phyloP scores from a whole-genome alignment of 2,888 invertebrate genomes.

The Belgica antarctica region DNA sequence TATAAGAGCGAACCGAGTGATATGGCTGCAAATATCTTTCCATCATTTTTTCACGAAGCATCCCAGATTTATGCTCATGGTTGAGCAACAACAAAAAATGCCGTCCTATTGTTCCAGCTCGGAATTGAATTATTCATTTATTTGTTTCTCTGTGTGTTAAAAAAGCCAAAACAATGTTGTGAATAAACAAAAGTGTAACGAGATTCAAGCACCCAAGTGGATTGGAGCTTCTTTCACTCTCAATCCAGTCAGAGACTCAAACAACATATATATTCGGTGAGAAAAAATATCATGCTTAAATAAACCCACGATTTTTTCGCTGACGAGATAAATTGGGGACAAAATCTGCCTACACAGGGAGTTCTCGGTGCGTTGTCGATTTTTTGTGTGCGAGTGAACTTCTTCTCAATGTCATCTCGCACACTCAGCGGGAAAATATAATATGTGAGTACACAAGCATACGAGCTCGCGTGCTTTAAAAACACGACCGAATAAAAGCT shows the following conservation, averaged over 20 bases:
- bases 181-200: not conserved
- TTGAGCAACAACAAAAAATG: not conserved
- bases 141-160: not conserved
- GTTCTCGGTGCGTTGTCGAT: not conserved
- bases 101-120: not conserved
- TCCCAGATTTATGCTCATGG: slow-evolving; percentile 10
- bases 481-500: slow-evolving; percentile 5
- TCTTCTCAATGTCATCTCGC: too few relatives aligned
- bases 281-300: slow-evolving; percentile 36
- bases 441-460: slow-evolving; percentile 4
- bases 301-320: slow-evolving; percentile 33
- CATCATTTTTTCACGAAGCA: slow-evolving; percentile 6
- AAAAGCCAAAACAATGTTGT: not conserved
- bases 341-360: slow-evolving; percentile 8
- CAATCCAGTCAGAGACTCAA: not conserved
- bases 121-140: slow-evolving; percentile 21
- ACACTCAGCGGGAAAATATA: not conserved
- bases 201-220: not conserved
- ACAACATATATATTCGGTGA: not conserved
- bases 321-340: slow-evolving; percentile 38
- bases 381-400: not conserved
- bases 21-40: slow-evolving; percentile 9
- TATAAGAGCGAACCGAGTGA: not conserved
- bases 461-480: too few relatives aligned
- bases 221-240: not conserved